phyloP scores from a whole-genome alignment of 2,797 vertebrate genomes.

The Chrysocyon brachyurus region DNA sequence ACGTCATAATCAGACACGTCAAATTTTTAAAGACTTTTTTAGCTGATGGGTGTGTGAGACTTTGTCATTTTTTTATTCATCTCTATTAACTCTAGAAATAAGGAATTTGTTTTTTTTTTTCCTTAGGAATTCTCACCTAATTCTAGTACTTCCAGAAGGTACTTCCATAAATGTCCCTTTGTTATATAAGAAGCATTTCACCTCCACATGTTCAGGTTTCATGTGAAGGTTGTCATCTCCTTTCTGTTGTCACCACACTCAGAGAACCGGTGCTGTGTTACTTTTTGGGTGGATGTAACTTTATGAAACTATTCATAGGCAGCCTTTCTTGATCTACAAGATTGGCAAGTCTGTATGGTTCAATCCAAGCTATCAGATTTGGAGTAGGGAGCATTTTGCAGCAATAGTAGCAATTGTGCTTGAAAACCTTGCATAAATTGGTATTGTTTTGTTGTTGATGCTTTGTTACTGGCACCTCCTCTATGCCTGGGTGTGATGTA shows the following conservation, averaged over 20 bases:
- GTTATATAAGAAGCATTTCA: background rate
- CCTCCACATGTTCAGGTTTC: background rate
- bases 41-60: background rate
- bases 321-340: background rate
- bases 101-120: background rate
- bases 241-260: background rate
- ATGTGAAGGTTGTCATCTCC: background rate
- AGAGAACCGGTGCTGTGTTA: background rate
- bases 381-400: background rate
- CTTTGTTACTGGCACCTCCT: constrained; percentile 8
- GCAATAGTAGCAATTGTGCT: background rate
- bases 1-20: background rate
- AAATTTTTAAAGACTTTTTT: background rate
- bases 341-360: background rate
- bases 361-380: background rate
- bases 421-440: background rate
- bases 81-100: background rate
- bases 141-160: background rate
- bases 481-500: background rate
- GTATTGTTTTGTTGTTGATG: background rate
- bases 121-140: background rate
- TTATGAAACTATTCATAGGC: background rate
- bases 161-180: background rate
- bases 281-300: background rate
- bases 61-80: background rate